Base-by-base conservation (phyloP, 2,888 invertebrate species). In the Cephus pygmeus region DNA sequence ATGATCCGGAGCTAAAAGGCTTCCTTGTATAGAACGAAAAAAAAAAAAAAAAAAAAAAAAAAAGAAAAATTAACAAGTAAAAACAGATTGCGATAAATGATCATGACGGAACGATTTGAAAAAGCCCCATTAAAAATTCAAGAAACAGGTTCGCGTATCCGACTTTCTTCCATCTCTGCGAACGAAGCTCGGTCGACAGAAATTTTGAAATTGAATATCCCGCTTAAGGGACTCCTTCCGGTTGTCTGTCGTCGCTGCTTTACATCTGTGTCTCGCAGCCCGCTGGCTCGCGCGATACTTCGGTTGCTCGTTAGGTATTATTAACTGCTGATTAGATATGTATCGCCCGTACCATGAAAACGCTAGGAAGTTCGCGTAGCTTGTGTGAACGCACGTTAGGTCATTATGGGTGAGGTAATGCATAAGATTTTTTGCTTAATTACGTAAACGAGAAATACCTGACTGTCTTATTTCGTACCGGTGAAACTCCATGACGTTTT, bases 271-370 rank as follows among this genome's bases (percentile, higher is more conserved):
- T 71, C 56, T 71, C 31, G 71, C 71, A 12, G 12, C 71, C 30
- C 30, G 30, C 33, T 2, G 71, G 71, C 71, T 69, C 33, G 34
- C 71, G 71, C 71, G 30, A 15, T 56, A 56, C 56, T 56, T 56
- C 56, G 56, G 56, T 12, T 1, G 71, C 71, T 71, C 71, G 71
- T 71, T 71, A 71, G 34, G 31, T 71, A 71, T 31, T 71, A 71
- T 31, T 71, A 71, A 71, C 23, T 71, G 71, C 71, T 71, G 1
- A 34, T 71, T 34, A 34, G 71, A 71, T 71, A 71, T 71, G 71
- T 71, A 71, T 71, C 71, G 71, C 71, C 4, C 71, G 71, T 12
- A 56, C 56, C 56, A 56, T 56, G 56, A 56, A 56, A 56, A 56
- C 56, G 56, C 56, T 56, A 56, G 56, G 23, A 56, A 56, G 56